Evolutionary conservation across 2,113 vertebrate species (phyloP).

Genomic region (Oryzias woworae): DNA sequence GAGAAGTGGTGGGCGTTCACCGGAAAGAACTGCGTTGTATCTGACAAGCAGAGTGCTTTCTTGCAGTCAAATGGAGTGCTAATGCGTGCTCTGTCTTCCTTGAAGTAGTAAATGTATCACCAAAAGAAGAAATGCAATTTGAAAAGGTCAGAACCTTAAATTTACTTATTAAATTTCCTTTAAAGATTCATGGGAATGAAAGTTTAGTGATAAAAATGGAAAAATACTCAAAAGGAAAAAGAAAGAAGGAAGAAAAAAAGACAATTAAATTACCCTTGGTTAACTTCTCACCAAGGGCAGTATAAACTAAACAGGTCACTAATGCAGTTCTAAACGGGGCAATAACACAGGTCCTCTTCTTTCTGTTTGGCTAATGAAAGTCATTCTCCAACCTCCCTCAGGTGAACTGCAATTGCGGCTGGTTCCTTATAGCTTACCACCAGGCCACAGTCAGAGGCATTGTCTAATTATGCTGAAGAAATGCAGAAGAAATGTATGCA

Average conservation of each 20-base stretch:
- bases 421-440: conserved; percentile 36
- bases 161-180: not conserved
- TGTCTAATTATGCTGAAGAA: conserved; percentile 42
- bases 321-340: conserved; percentile 24
- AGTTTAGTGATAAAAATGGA: not conserved
- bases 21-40: conserved; percentile 4
- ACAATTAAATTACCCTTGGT: conserved; percentile 1
- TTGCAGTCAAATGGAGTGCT: conserved; percentile 13
- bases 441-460: conserved; percentile 35
- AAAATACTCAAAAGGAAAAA: not conserved
- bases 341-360: conserved; percentile 10
- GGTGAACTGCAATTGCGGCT: conserved; percentile 49
- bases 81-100: not conserved
- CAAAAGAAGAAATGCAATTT: conserved; percentile 3
- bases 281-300: conserved; percentile 2
- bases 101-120: conserved; percentile 14
- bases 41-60: conserved; percentile 20
- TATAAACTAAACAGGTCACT: conserved; percentile 23
- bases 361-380: conserved; percentile 41
- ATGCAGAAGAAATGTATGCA: conserved; percentile 36
- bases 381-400: conserved; percentile 31
- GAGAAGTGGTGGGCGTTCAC: conserved; percentile 8
- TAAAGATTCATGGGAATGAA: conserved; percentile 1
- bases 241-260: conserved; percentile 1
- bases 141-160: conserved; percentile 12